Percentiles rank a stretch among this genome's conserved stretches.
phyloP scores from a whole-genome alignment of 2,888 invertebrate genomes.

The Cremastobaeus sp. region DNA sequence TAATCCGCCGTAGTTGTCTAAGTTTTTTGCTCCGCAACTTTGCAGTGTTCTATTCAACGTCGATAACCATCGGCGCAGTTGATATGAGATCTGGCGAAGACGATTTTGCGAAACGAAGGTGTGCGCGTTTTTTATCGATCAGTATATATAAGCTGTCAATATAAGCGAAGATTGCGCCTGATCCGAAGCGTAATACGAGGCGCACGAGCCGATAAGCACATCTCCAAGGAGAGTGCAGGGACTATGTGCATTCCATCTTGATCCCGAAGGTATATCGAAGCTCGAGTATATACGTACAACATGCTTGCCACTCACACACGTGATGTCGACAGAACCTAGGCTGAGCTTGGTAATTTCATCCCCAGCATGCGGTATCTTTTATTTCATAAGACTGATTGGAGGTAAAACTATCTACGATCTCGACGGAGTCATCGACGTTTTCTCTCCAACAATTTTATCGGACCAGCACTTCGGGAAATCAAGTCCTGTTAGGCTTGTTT shows the following conservation, averaged over 20 bases:
- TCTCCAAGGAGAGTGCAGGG: constrained; percentile 36
- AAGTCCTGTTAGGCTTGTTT: too few relatives aligned
- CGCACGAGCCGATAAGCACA: constrained; percentile 57
- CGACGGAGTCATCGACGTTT: constrained; percentile 25
- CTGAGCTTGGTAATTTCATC: constrained; percentile 76
- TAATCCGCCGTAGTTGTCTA: not conserved
- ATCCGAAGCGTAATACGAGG: constrained; percentile 57
- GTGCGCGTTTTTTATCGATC: constrained; percentile 67
- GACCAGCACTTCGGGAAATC: too few relatives aligned
- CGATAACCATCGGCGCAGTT: constrained; percentile 22
- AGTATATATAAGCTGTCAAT: constrained; percentile 50
- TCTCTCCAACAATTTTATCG: constrained; percentile 26
- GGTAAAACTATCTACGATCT: constrained; percentile 60
- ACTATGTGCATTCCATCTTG: constrained; percentile 43
- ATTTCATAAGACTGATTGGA: constrained; percentile 57
- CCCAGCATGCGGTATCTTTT: constrained; percentile 69
- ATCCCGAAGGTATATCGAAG: constrained; percentile 35
- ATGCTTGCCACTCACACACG: constrained; percentile 15
- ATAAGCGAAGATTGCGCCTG: constrained; percentile 48
- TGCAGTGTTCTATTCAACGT: not conserved
- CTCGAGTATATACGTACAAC: constrained; percentile 25
- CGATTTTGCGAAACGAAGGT: constrained; percentile 39
- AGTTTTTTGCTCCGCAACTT: not conserved
- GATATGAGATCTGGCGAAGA: constrained; percentile 7
- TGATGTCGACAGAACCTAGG: constrained; percentile 24